Conservation (phyloP, 2,888 invertebrate species). For the Leucophenga montana region DNA sequence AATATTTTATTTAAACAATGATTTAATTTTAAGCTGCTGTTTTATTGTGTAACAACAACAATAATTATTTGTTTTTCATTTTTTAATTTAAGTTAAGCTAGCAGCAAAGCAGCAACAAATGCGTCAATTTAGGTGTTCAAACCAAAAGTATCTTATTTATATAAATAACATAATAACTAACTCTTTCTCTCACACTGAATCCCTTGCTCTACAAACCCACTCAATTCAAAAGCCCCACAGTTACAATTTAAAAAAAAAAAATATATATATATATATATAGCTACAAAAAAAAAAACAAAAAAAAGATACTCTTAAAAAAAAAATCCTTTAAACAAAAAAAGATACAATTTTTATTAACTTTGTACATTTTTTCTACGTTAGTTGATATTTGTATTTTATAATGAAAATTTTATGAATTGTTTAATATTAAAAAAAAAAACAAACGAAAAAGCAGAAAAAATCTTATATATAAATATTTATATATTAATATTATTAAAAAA, state of each 20-base stretch:
- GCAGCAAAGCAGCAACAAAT: no score
- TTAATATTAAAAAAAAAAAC: slow-evolving; percentile 41
- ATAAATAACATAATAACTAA: no score
- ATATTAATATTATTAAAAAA: slow-evolving; percentile 51
- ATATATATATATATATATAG: background rate
- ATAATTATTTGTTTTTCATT: no score
- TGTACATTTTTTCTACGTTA: slow-evolving; percentile 36
- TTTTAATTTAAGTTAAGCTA: no score
- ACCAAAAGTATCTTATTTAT: no score
- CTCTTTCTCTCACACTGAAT: background rate
- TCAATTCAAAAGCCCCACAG: background rate
- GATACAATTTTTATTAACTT: slow-evolving; percentile 29
- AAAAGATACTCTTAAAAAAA: slow-evolving; percentile 5
- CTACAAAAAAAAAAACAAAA: slow-evolving; percentile 17
- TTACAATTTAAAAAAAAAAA: slow-evolving; percentile 22
- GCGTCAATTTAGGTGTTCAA: no score
- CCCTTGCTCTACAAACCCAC: background rate
- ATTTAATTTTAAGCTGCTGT: no score
- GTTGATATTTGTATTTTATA: slow-evolving; percentile 46
- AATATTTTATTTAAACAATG: no score
- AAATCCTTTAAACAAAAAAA: slow-evolving; percentile 16
- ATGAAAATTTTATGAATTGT: slow-evolving; percentile 46
- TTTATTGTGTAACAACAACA: no score
- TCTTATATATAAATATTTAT: slow-evolving; percentile 60
- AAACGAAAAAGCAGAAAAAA: slow-evolving; percentile 29